Evolutionary conservation across 2,888 invertebrate species (phyloP).

Genomic region (Aphidoletes aphidimyza): DNA sequence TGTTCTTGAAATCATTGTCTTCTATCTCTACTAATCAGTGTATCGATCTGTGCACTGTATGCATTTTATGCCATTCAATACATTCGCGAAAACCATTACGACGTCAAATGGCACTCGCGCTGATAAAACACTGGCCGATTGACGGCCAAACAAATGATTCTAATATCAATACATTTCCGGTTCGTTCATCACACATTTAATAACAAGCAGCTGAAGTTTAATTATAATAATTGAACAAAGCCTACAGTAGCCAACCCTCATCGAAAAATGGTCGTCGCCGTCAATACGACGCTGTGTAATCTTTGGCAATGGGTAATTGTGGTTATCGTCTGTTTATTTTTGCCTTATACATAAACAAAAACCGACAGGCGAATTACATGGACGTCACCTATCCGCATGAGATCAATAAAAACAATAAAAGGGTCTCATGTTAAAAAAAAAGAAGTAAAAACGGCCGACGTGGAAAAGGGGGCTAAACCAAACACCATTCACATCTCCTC

Average conservation of each 20-base stretch:
- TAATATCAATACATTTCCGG: conserved; percentile 14
- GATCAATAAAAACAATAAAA: conserved; percentile 47
- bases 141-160: not conserved
- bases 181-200: not conserved
- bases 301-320: conserved; percentile 37
- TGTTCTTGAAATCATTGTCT: not conserved
- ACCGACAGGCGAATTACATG: not conserved
- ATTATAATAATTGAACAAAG: not conserved
- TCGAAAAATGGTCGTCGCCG: too few species aligned
- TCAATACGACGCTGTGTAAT: not conserved
- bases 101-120: not conserved
- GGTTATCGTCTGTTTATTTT: conserved; percentile 13
- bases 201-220: conserved; percentile 28
- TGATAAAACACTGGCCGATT: not conserved
- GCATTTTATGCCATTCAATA: too few species aligned
- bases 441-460: too few species aligned
- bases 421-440: not conserved
- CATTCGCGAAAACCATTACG: not conserved
- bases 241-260: not conserved
- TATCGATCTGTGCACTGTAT: too few species aligned
- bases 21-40: too few species aligned
- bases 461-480: too few species aligned
- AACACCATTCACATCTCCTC: not conserved
- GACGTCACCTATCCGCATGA: conserved; percentile 46
- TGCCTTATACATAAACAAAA: not conserved